These are phyloP conservation scores for Fulica atra DNA, from an alignment of 2,113 vertebrate species.

Conservation along the genomic window DNA sequence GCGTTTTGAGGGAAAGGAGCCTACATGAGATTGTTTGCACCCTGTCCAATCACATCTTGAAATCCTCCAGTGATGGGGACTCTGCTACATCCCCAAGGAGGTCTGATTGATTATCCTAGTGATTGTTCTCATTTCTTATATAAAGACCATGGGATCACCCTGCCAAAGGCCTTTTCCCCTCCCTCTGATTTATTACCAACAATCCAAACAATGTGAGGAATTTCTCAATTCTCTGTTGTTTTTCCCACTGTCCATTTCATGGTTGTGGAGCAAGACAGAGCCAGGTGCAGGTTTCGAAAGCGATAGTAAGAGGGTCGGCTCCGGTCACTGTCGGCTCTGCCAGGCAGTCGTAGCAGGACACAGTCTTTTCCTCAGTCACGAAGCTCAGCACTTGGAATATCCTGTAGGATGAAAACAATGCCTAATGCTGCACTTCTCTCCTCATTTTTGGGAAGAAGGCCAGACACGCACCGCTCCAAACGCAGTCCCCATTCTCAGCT, in stretches of 20 bases:
- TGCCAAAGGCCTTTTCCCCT: background rate
- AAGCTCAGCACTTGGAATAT: background rate
- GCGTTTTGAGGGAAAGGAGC: background rate
- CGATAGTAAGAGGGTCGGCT: background rate
- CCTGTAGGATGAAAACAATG: background rate
- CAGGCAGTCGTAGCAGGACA: background rate
- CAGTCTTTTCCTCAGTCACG: background rate
- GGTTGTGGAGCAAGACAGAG: background rate
- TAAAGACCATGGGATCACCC: background rate
- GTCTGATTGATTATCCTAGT: background rate
- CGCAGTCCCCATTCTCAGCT: background rate
- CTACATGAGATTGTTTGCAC: background rate
- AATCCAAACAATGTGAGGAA: background rate
- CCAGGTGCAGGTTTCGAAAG: background rate
- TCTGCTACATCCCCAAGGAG: background rate
- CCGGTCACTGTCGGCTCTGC: background rate
- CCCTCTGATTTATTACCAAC: background rate
- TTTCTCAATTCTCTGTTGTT: background rate
- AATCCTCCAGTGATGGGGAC: background rate
- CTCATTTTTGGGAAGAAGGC: conserved; percentile 5
- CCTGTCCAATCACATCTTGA: background rate
- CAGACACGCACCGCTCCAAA: background rate
- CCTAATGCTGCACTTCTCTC: background rate
- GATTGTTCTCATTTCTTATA: background rate
- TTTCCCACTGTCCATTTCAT: background rate